These are phyloP conservation scores for Arrhopalites spinosus DNA, from an alignment of 2,888 invertebrate genomes.

Conservation along the genomic window DNA sequence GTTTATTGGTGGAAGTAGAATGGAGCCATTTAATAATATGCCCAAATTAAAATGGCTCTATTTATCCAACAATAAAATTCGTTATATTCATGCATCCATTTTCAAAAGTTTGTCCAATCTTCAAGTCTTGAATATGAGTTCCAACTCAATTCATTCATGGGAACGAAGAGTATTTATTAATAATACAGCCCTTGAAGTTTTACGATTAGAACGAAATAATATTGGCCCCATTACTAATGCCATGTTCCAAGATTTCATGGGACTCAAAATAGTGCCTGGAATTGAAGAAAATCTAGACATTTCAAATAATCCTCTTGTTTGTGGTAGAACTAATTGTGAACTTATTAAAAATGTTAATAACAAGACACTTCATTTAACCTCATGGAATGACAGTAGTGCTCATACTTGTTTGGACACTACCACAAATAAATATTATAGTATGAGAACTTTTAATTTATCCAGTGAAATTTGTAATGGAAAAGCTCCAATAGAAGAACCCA, in stretches of 20 bases:
- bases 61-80: conserved; percentile 64
- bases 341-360: conserved; percentile 38
- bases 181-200: conserved; percentile 60
- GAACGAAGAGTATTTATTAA: conserved; percentile 60
- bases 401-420: conserved; percentile 45
- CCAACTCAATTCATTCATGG: conserved; percentile 67
- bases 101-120: conserved; percentile 60
- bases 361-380: conserved; percentile 11
- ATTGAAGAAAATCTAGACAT: conserved; percentile 61
- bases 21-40: conserved; percentile 44
- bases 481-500: background rate
- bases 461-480: background rate
- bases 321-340: conserved; percentile 65
- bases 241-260: conserved; percentile 66
- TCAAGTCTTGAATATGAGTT: conserved; percentile 63
- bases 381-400: conserved; percentile 27
- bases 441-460: background rate
- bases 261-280: conserved; percentile 40
- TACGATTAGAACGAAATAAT: conserved; percentile 64
- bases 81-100: conserved; percentile 57
- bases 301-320: conserved; percentile 66
- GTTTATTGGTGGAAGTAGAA: background rate
- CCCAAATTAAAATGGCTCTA: conserved; percentile 61
- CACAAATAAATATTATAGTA: conserved; percentile 6
- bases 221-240: conserved; percentile 65